Percentiles rank a stretch among this genome's conserved stretches.
Conservation (phyloP, 2,888 invertebrate genomes). For the Harpalus rufipes region DNA sequence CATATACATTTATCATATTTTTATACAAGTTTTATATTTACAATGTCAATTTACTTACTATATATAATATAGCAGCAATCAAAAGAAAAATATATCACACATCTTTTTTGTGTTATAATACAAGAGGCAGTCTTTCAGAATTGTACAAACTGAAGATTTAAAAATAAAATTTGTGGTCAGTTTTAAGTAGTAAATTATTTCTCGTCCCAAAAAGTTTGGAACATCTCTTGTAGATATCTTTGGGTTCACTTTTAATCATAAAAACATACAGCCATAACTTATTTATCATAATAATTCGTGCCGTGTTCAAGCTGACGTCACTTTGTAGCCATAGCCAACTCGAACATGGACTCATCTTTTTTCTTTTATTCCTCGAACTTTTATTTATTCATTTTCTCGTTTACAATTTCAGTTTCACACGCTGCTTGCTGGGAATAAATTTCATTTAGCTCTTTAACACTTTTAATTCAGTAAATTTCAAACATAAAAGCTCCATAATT, state of each 20-base stretch:
- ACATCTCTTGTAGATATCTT: conserved; percentile 70
- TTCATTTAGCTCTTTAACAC: conserved; percentile 41
- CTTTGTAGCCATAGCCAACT: conserved; percentile 52
- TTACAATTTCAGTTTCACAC: conserved; percentile 58
- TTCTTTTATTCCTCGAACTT: conserved; percentile 49
- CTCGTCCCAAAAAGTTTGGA: not conserved
- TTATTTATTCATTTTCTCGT: conserved; percentile 60
- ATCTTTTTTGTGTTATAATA: conserved; percentile 60
- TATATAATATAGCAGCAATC: conserved; percentile 61
- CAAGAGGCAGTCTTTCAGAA: conserved; percentile 61
- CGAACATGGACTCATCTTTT: conserved; percentile 36
- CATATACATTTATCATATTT: conserved; percentile 69
- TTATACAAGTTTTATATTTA: conserved; percentile 69
- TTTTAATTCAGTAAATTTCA: conserved; percentile 32
- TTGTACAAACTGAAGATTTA: conserved; percentile 53
- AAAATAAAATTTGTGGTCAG: conserved; percentile 15
- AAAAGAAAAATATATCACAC: conserved; percentile 60
- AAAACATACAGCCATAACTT: conserved; percentile 74
- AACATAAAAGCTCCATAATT: conserved; percentile 20
- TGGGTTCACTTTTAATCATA: conserved; percentile 74
- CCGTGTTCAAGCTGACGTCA: conserved; percentile 57
- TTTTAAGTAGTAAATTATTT: not conserved
- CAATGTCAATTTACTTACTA: conserved; percentile 57
- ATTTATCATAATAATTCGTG: conserved; percentile 71
- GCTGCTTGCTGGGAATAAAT: conserved; percentile 52